phyloP scores from a whole-genome alignment of 2,113 vertebrate species.

The Odontophorus gujanensis region DNA sequence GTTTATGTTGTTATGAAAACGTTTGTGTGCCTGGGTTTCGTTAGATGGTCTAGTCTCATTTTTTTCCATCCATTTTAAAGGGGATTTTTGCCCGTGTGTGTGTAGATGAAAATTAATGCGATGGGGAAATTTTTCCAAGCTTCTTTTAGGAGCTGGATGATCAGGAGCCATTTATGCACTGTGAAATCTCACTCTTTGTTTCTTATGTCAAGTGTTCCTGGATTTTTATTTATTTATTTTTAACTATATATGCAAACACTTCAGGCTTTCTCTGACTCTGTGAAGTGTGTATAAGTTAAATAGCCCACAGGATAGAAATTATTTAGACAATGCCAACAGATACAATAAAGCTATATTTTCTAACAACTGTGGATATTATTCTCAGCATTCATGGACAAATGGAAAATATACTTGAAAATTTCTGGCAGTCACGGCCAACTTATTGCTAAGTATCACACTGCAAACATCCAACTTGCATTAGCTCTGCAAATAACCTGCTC shows the following conservation, averaged over 20 bases:
- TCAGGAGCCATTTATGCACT: not conserved
- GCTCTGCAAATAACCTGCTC: not conserved
- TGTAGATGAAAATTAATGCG: not conserved
- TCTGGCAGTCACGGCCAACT: rapidly evolving
- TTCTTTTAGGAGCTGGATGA: not conserved
- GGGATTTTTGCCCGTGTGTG: no score
- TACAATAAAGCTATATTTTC: not conserved
- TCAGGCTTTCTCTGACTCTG: not conserved
- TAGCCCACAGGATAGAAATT: not conserved
- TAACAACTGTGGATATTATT: not conserved
- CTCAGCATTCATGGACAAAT: not conserved
- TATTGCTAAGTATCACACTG: rapidly evolving
- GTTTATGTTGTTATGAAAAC: not conserved
- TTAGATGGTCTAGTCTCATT: not conserved
- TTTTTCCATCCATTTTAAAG: not conserved
- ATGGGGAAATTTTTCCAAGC: not conserved
- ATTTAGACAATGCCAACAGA: not conserved
- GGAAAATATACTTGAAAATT: not conserved
- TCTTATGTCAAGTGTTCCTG: not conserved
- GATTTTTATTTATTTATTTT: not conserved
- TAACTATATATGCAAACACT: not conserved
- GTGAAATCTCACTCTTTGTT: not conserved
- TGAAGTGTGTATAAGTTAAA: not conserved
- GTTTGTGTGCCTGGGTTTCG: not conserved
- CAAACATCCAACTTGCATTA: not conserved